phyloP scores from a whole-genome alignment of 1,140 invertebrate genomes.

The Drosophila nasuta region DNA sequence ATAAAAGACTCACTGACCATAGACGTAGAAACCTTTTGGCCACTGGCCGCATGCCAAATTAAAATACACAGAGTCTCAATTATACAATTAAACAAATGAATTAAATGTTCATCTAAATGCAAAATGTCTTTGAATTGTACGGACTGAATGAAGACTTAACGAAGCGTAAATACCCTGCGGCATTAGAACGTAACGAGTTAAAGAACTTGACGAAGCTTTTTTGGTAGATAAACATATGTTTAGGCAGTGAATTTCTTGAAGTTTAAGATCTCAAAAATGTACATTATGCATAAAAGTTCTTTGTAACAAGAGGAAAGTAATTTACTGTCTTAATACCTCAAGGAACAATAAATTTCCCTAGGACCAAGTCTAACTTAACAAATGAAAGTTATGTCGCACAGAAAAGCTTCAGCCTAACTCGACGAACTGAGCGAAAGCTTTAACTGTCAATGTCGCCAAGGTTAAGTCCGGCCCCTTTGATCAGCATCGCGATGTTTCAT shows the following conservation, averaged over 20 bases:
- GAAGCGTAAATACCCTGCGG: constrained; percentile 7
- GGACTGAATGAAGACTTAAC: background rate
- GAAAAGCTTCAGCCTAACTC: background rate
- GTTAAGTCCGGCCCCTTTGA: background rate
- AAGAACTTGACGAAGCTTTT: background rate
- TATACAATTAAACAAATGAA: constrained; percentile 42
- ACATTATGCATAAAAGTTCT: no score
- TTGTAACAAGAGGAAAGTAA: no score
- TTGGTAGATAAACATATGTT: no score
- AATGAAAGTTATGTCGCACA: no score
- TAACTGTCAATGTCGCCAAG: background rate
- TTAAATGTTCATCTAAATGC: constrained; percentile 29
- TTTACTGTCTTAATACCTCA: no score
- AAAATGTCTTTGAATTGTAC: constrained; percentile 3
- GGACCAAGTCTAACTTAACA: no score
- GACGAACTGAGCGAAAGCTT: constrained; percentile 1
- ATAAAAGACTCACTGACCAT: constrained; percentile 8
- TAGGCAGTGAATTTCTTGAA: background rate
- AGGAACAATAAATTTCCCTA: no score
- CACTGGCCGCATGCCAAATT: constrained; percentile 49
- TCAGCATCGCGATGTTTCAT: background rate
- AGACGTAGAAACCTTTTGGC: constrained; percentile 25
- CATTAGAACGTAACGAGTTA: background rate
- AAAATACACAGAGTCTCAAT: constrained; percentile 50
- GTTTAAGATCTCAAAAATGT: background rate